Evolutionary conservation across 2,113 vertebrate species (phyloP).

Genomic region (Spilogale gracilis): DNA sequence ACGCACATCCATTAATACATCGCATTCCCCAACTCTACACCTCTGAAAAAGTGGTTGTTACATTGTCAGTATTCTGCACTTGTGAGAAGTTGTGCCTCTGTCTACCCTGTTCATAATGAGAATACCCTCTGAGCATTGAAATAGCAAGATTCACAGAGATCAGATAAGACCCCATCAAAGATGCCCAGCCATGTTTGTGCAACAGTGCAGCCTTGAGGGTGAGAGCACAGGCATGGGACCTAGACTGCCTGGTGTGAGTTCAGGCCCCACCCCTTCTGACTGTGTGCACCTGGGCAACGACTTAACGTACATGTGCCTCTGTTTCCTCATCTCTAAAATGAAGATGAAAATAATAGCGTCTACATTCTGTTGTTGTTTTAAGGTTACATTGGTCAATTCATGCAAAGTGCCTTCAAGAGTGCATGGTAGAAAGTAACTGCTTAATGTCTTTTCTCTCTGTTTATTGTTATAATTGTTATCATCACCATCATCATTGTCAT

Average conservation of each 20-base stretch:
- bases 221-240: too few relatives aligned
- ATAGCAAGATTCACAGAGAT: neutral
- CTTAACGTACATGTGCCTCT: neutral
- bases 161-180: neutral
- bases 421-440: neutral
- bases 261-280: accelerated
- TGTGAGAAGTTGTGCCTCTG: neutral
- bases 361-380: neutral
- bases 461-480: neutral
- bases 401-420: neutral
- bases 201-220: neutral
- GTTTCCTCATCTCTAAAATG: neutral
- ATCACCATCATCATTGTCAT: neutral
- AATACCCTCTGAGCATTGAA: neutral
- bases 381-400: neutral
- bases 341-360: neutral
- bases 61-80: neutral
- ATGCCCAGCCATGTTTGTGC: neutral
- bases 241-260: neutral
- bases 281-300: neutral
- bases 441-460: neutral
- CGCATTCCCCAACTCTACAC: neutral
- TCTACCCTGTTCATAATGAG: neutral
- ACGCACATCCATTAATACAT: neutral
- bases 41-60: neutral